Base-by-base conservation (phyloP, 2,113 vertebrate species). In the Callopanchax toddi region DNA sequence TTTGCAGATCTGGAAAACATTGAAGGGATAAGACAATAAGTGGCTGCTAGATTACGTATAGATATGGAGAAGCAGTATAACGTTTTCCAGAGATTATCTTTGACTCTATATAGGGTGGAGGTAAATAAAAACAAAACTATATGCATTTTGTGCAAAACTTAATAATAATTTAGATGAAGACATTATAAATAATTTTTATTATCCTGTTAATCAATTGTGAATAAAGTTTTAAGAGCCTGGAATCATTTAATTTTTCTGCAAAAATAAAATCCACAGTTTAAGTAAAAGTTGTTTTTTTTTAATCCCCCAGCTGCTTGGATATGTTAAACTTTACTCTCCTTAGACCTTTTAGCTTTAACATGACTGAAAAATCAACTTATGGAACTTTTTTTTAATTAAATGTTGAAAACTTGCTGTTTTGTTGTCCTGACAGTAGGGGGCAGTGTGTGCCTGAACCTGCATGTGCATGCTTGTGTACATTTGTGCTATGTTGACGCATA, bases 401-500 rank as follows among this genome's bases (percentile, higher is more conserved):
- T 9, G 1, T 22, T 42, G 36, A 63, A n/a, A 60, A 57, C 66
- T 60, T 76, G 60, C 76, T 50, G 40, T 60, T 74, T 56, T 68
- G 57, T 46, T 74, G 44, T 63, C 62, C 66, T 72, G 75, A 75
- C 65, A 81, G 59, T 40, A 42, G 65, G 43, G 36, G 60, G 25
- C 45, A 7, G 37, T 51, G 43, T 75, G 78, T 79, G 63, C 66
- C 68, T 71, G 58, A 72, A 73, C 26, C 64, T 85, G 60, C 74
- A 61, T 73, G 66, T 58, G 53, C 23, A 32, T 58, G 50, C 56
- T 43, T 60, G 49, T 67, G 55, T 51, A 48, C 60, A 74, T 72
- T 77, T 88, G 83, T 87, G 87, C 86, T 86, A 80, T 75, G 53
- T 78, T 80, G 64, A 71, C 82, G 77, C 52, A 65, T 72, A 67